phyloP scores from a whole-genome alignment of 2,888 invertebrate genomes.

The Gerosis bhagava region DNA sequence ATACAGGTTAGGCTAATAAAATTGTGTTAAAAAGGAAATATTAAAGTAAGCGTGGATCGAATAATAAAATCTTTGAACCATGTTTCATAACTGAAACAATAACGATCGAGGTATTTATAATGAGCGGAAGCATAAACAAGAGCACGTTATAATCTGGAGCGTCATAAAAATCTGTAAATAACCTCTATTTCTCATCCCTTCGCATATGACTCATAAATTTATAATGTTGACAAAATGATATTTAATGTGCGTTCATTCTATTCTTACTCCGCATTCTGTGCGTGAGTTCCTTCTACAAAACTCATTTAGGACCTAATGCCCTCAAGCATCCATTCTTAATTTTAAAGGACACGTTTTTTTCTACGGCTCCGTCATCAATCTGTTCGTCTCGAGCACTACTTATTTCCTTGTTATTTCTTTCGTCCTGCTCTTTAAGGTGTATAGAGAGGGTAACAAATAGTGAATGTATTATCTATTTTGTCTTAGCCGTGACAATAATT shows the following conservation, averaged over 20 bases:
- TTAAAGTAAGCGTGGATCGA: too few species aligned
- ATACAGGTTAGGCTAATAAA: too few species aligned
- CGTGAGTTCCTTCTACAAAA: conserved; percentile 66
- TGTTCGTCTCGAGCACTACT: conserved; percentile 59
- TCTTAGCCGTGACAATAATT: conserved; percentile 80
- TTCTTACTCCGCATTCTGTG: conserved; percentile 57
- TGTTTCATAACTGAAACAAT: conserved; percentile 4
- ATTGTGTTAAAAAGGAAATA: not conserved
- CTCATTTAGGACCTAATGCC: conserved; percentile 65
- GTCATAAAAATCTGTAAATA: conserved; percentile 63
- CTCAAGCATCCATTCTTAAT: conserved; percentile 62
- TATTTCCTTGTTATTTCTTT: conserved; percentile 73
- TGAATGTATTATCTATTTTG: conserved; percentile 80
- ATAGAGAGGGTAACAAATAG: conserved; percentile 72
- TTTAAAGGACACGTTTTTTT: conserved; percentile 70
- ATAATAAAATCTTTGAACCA: not conserved
- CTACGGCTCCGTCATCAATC: conserved; percentile 67
- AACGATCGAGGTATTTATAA: conserved; percentile 41
- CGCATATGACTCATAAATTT: conserved; percentile 65
- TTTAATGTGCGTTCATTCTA: conserved; percentile 64
- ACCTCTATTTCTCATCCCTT: conserved; percentile 54
- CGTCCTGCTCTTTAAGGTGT: conserved; percentile 65
- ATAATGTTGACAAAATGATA: conserved; percentile 74
- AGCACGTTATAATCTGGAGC: conserved; percentile 49
- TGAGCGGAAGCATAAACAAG: conserved; percentile 60